These are phyloP conservation scores for Borostomias antarcticus DNA, from an alignment of 2,797 vertebrate genomes.

Conservation along the genomic window DNA sequence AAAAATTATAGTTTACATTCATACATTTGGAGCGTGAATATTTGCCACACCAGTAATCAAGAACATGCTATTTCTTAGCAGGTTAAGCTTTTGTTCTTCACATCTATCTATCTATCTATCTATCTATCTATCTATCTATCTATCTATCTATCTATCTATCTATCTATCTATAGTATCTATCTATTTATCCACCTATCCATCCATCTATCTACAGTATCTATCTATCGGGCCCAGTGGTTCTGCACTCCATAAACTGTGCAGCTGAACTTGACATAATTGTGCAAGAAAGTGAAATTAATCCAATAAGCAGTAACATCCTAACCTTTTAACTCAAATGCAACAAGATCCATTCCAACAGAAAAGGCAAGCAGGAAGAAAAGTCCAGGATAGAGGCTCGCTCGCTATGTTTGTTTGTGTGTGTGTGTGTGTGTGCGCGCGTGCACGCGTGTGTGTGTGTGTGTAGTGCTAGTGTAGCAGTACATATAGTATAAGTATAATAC, in stretches of 20 bases:
- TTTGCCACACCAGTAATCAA: neutral
- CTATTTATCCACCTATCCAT: too few species aligned
- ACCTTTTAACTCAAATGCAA: constrained; percentile 36
- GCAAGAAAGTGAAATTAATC: constrained; percentile 39
- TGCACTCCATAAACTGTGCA: neutral
- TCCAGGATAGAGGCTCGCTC: neutral
- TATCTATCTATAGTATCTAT: too few species aligned
- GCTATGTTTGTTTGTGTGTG: constrained; percentile 24
- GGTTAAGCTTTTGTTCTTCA: too few species aligned
- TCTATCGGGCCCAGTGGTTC: neutral
- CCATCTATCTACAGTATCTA: too few species aligned
- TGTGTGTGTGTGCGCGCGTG: neutral
- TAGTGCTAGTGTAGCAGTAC: neutral
- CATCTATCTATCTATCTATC: too few species aligned
- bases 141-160: too few species aligned
- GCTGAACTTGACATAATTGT: constrained; percentile 35
- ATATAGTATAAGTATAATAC: constrained; percentile 1
- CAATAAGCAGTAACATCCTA: constrained; percentile 31
- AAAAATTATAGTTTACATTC: neutral
- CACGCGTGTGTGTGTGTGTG: neutral
- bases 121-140: too few species aligned
- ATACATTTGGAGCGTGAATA: constrained; percentile 1
- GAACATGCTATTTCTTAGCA: neutral
- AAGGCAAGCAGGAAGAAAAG: constrained; percentile 2
- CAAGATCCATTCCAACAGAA: constrained; percentile 24